Evolutionary conservation across 2,888 invertebrate genomes (phyloP).

Genomic region (Escarpia spicata): DNA sequence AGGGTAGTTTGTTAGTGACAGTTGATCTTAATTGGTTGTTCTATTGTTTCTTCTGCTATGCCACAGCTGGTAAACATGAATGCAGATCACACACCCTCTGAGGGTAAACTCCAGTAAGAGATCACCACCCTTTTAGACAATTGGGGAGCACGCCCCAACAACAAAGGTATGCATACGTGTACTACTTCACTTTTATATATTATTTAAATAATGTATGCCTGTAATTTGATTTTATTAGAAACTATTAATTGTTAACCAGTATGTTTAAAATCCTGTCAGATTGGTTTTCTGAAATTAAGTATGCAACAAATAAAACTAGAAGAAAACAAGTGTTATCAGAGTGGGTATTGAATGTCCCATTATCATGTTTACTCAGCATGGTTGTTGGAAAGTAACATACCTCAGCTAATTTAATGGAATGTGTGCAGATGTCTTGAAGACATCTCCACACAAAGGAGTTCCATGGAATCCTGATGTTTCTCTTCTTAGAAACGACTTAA

Average conservation of each 20-base stretch:
- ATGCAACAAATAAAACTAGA: not conserved
- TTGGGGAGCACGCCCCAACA: not conserved
- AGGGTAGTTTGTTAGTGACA: not conserved
- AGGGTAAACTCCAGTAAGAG: not conserved
- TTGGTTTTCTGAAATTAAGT: not conserved
- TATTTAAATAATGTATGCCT: not conserved
- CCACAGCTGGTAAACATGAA: not conserved
- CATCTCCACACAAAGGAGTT: not conserved
- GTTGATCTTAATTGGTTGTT: not conserved
- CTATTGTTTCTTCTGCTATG: not conserved
- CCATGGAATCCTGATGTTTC: not conserved
- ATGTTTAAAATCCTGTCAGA: not conserved
- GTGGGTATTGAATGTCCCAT: not conserved
- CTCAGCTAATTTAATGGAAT: not conserved
- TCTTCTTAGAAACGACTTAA: not conserved
- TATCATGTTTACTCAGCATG: not conserved
- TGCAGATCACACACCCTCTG: not conserved
- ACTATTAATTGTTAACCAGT: not conserved
- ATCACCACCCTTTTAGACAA: not conserved
- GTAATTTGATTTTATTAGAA: not conserved
- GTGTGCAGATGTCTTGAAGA: not conserved
- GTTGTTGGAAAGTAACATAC: not conserved
- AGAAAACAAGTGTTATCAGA: constrained; percentile 5
- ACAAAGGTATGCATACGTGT: not conserved
- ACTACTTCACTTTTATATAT: too few relatives aligned